Base-by-base conservation (phyloP, 2,888 invertebrate genomes). In the Tridacna gigas region DNA sequence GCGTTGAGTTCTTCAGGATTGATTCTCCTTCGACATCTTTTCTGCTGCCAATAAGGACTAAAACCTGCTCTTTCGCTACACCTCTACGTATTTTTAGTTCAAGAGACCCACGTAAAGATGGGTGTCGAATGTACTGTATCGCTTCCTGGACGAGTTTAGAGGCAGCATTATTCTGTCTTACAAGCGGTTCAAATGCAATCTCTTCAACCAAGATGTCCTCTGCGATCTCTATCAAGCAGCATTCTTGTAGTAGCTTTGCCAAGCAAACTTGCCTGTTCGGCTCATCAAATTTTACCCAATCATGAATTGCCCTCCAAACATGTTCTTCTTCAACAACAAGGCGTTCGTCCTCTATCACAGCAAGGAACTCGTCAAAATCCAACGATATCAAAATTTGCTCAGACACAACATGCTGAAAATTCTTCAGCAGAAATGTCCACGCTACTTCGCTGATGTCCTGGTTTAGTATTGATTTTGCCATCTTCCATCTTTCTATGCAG, bases 401-500 rank as follows among this genome's bases (percentile, higher is more conserved):
- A 0, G 12, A 15, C 7, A 56, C 73, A 18, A 83, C n/a, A 7
- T 78, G 45, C 11, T 77, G 77, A 63, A 86, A 83, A 66, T 76
- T n/a, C 13, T 51, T 60, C 18, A 67, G n/a, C 5, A 86, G 63
- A 22, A 76, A 83, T 4, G 26, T 47, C 71, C 75, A 77, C 13
- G 83, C 76, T 15, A 63, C 18, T 20, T 67, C 28, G 0, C 60
- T 67, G 1, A 86, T 51, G 12, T 80, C 76, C 7, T 76, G 47
- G 47, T 78, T 80, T 15, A 73, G 25, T 4, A 77, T 75, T 20
- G 45, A 60, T 45, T 80, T 77, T 7, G 79, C 86, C n/a, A 80
- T 47, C 73, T 83, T 80, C 86, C 82, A 80, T 60, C 79, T 66
- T 26, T 73, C 74, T 45, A 83, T 75, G 67, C 86, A 86, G 71